Evolutionary conservation across 2,797 vertebrate species (phyloP).

Genomic region (Pseudochaenichthys georgianus): DNA sequence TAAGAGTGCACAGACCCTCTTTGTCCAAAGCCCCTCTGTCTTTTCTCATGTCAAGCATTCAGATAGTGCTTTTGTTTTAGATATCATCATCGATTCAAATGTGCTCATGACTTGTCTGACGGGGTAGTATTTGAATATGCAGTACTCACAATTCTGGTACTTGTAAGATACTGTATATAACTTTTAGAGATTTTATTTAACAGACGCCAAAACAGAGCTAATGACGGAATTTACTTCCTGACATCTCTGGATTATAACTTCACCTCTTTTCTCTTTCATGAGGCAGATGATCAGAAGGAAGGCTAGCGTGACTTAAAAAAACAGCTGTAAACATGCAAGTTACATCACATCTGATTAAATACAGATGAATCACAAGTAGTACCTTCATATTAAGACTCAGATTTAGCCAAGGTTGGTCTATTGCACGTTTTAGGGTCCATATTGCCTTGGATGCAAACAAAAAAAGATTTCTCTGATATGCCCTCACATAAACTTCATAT

Average conservation of each 20-base stretch:
- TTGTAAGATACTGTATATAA: slow-evolving; percentile 22
- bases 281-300: slow-evolving; percentile 19
- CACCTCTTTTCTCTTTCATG: slow-evolving; percentile 19
- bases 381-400: slow-evolving; percentile 17
- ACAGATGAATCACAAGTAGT: too few relatives aligned
- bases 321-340: slow-evolving; percentile 2
- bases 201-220: slow-evolving; percentile 43
- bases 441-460: slow-evolving; percentile 18
- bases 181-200: slow-evolving; percentile 24
- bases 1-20: slow-evolving; percentile 61
- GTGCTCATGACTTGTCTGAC: slow-evolving; percentile 53
- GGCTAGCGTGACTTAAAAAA: slow-evolving; percentile 3
- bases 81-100: slow-evolving; percentile 29
- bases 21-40: slow-evolving; percentile 45
- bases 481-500: not conserved
- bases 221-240: slow-evolving; percentile 73
- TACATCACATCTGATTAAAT: slow-evolving; percentile 10
- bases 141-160: slow-evolving; percentile 8
- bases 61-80: slow-evolving; percentile 43
- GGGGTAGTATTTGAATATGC: slow-evolving; percentile 10
- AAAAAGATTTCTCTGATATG: slow-evolving; percentile 29
- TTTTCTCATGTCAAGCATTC: slow-evolving; percentile 39
- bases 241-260: slow-evolving; percentile 53
- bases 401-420: slow-evolving; percentile 10
- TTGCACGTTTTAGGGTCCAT: slow-evolving; percentile 6